phyloP scores from a whole-genome alignment of 1,140 invertebrate species.

The Lethrus apterus region DNA sequence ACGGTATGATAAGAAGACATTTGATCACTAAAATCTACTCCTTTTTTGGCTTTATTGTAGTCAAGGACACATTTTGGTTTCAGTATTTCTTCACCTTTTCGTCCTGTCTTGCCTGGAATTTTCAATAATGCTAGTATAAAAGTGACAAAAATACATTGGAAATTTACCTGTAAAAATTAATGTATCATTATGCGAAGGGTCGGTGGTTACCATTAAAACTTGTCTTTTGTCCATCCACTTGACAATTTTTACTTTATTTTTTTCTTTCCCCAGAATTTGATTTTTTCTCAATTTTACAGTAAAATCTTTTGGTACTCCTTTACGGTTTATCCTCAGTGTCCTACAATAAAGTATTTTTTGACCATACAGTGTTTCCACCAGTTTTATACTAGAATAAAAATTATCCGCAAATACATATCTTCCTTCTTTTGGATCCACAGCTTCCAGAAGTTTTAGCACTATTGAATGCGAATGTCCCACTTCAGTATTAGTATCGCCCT shows the following conservation, averaged over 20 bases:
- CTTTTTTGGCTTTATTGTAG: constrained; percentile 31
- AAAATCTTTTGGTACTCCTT: constrained; percentile 9
- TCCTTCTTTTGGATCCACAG: constrained; percentile 32
- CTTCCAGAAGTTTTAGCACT: not conserved
- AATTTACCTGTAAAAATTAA: not conserved
- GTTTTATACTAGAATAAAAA: constrained; percentile 38
- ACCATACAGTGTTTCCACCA: constrained; percentile 34
- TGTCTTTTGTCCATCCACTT: constrained; percentile 14
- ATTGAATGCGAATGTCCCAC: constrained; percentile 17
- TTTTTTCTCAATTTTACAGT: constrained; percentile 8
- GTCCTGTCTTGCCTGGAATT: constrained; percentile 25
- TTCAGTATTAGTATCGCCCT: not conserved
- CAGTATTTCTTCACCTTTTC: constrained; percentile 24
- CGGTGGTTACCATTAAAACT: constrained; percentile 2
- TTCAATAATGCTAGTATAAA: too few species aligned
- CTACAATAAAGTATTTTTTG: constrained; percentile 19
- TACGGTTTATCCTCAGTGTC: constrained; percentile 13
- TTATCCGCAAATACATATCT: constrained; percentile 40
- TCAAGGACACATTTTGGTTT: constrained; percentile 36
- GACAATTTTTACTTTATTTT: not conserved
- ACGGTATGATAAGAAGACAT: constrained; percentile 3
- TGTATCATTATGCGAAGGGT: not conserved
- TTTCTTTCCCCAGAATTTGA: not conserved
- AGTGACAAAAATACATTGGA: too few species aligned
- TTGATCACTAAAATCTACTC: constrained; percentile 7